phyloP scores from a whole-genome alignment of 2,113 vertebrate genomes.

The Gnathonemus longibarbis region DNA sequence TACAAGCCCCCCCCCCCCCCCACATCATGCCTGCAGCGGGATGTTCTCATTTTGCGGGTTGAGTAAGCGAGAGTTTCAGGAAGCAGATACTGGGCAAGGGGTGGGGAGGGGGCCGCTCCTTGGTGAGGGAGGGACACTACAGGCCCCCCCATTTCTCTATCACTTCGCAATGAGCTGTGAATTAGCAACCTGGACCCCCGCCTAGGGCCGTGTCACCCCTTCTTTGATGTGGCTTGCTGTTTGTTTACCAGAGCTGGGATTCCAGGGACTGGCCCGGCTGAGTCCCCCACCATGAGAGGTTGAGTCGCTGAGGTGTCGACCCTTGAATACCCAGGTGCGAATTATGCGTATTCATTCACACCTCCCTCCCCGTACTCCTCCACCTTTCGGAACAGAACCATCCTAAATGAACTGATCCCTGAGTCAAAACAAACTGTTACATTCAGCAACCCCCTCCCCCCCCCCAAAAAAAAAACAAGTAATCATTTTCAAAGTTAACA shows the following conservation, averaged over 20 bases:
- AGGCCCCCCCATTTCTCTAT: background rate
- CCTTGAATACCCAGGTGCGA: background rate
- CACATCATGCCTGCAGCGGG: background rate
- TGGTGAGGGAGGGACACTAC: background rate
- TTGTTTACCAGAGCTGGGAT: conserved; percentile 13
- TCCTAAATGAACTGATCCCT: background rate
- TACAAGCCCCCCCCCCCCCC: background rate
- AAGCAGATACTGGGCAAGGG: background rate
- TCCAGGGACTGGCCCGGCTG: background rate
- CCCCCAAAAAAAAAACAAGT: background rate
- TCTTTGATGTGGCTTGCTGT: conserved; percentile 14
- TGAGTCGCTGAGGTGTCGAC: background rate
- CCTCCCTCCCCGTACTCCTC: background rate
- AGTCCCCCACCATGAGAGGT: background rate
- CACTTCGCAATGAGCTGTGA: background rate
- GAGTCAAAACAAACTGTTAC: background rate
- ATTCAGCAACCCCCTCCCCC: background rate
- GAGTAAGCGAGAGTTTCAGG: background rate
- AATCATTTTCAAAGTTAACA: background rate
- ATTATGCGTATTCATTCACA: background rate
- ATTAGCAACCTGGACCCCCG: background rate
- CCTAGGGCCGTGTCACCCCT: background rate
- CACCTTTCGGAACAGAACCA: background rate
- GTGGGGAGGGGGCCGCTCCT: background rate
- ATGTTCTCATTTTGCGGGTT: background rate